These are phyloP conservation scores for Branchellion lobata DNA, from an alignment of 2,888 invertebrate genomes.

Conservation along the genomic window DNA sequence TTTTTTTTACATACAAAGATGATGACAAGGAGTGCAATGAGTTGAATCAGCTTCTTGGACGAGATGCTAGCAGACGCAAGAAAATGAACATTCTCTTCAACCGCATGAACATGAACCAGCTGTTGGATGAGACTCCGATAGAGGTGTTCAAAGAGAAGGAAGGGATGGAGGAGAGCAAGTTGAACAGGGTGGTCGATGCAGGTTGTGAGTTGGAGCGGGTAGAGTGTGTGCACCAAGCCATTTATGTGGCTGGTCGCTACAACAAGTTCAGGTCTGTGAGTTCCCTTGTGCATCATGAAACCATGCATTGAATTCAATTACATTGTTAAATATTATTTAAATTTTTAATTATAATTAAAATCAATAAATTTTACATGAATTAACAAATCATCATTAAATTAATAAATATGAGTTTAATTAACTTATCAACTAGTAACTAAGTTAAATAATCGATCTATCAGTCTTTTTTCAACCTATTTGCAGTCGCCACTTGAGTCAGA, in stretches of 20 bases:
- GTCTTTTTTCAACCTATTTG: no score
- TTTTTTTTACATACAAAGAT: slow-evolving; percentile 65
- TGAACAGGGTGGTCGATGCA: neutral
- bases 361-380: no score
- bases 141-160: slow-evolving; percentile 55
- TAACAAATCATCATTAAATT: no score
- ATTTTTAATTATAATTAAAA: no score
- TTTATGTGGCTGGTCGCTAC: slow-evolving; percentile 67
- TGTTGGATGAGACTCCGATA: slow-evolving; percentile 54
- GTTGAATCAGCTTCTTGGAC: slow-evolving; percentile 60
- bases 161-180: slow-evolving; percentile 25
- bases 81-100: slow-evolving; percentile 56
- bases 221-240: slow-evolving; percentile 67
- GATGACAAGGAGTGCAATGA: slow-evolving; percentile 69
- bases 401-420: no score
- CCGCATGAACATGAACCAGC: slow-evolving; percentile 57
- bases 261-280: slow-evolving; percentile 56
- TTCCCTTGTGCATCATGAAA: no score
- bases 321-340: no score
- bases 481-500: slow-evolving; percentile 73
- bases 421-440: neutral
- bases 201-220: slow-evolving; percentile 58
- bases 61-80: slow-evolving; percentile 57
- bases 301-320: no score
- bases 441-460: no score